These are phyloP conservation scores for Drosophila fulvimacula DNA, from an alignment of 2,888 invertebrate species.

Conservation along the genomic window DNA sequence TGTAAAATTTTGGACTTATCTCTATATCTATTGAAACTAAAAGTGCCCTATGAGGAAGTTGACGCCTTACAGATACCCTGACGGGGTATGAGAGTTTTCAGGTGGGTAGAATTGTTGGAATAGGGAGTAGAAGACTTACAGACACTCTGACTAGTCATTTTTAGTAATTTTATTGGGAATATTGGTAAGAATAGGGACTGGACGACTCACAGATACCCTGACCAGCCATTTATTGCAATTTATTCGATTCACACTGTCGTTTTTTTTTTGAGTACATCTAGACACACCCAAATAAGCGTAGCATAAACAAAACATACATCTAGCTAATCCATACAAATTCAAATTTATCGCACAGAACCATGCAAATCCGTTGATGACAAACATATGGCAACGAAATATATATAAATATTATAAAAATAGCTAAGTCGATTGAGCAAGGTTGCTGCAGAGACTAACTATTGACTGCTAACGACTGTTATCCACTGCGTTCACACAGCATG, in stretches of 20 bases:
- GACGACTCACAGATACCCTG: background rate
- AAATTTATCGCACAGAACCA: background rate
- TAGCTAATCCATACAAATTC: background rate
- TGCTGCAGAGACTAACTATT: too few relatives aligned
- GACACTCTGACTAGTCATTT: background rate
- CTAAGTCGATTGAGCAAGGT: background rate
- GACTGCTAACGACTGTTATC: too few relatives aligned
- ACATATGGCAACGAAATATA: background rate
- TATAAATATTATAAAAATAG: background rate
- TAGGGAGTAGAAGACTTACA: background rate
- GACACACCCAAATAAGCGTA: too few relatives aligned
- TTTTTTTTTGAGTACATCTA: too few relatives aligned
- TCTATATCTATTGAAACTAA: too few relatives aligned
- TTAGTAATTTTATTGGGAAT: background rate
- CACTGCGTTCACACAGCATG: constrained; percentile 12
- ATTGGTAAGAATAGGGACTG: too few relatives aligned
- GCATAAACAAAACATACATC: background rate
- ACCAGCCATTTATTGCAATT: too few relatives aligned
- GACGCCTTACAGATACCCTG: too few relatives aligned
- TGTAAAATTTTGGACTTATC: background rate
- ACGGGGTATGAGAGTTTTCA: too few relatives aligned
- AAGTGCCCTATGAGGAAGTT: too few relatives aligned
- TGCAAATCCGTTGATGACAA: background rate
- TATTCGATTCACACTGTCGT: too few relatives aligned
- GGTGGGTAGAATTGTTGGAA: background rate